Conservation (phyloP, 2,888 invertebrate genomes). For the Volucella inflata region DNA sequence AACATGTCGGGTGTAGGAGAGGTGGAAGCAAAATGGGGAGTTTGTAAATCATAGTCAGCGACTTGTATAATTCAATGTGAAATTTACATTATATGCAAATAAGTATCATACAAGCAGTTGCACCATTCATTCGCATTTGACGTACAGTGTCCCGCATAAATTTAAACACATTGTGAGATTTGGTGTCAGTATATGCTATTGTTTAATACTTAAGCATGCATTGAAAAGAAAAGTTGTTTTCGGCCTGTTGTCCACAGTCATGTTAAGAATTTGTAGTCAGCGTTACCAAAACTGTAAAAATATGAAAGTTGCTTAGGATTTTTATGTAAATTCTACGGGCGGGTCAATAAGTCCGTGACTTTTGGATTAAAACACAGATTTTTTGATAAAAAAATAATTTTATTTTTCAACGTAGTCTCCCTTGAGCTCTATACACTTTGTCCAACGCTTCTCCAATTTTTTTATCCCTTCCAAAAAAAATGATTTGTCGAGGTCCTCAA, state of each 20-base stretch:
- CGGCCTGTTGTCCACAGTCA: conserved; percentile 7
- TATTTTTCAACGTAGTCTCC: too few species aligned
- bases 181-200: conserved; percentile 9
- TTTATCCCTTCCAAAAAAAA: too few species aligned
- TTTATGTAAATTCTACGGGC: background rate
- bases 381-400: too few species aligned
- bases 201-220: conserved; percentile 14
- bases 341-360: too few species aligned
- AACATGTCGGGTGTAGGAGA: conserved; percentile 9
- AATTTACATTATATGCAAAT: conserved; percentile 63
- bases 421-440: too few species aligned
- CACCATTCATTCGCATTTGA: conserved; percentile 38
- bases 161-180: conserved; percentile 34
- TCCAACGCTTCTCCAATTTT: too few species aligned
- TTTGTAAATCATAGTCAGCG: conserved; percentile 47
- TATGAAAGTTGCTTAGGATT: conserved; percentile 11
- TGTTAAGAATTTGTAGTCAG: conserved; percentile 15
- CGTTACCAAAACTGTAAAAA: conserved; percentile 14
- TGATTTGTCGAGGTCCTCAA: too few species aligned
- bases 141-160: conserved; percentile 46
- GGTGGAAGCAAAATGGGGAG: conserved; percentile 9
- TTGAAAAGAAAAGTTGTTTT: conserved; percentile 18
- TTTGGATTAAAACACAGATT: too few species aligned
- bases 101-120: conserved; percentile 32
- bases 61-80: conserved; percentile 52